Evolutionary conservation across 2,113 vertebrate genomes (phyloP).

Genomic region (Anolis carolinensis): DNA sequence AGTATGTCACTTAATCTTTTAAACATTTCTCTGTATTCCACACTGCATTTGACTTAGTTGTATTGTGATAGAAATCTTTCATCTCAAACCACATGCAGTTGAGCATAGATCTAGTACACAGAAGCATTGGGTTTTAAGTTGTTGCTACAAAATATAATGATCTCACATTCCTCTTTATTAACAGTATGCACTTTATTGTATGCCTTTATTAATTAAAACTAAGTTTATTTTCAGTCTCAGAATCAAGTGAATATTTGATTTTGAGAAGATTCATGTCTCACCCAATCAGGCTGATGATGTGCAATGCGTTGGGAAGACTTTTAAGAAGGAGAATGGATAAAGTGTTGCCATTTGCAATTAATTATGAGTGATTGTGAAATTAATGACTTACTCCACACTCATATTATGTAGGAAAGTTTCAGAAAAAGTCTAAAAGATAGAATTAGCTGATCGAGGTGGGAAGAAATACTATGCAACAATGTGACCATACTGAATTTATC

Average conservation of each 20-base stretch:
- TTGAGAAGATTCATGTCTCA: conserved; percentile 1
- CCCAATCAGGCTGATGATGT: conserved; percentile 18
- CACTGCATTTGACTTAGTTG: neutral
- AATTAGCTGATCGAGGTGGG: neutral
- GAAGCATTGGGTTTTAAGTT: neutral
- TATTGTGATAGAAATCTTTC: neutral
- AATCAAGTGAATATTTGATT: neutral
- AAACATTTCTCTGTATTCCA: neutral
- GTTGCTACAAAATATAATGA: neutral
- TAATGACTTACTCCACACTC: neutral
- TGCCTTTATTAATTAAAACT: conserved; percentile 20
- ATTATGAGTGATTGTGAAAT: conserved; percentile 9
- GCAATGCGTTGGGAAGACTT: conserved; percentile 6
- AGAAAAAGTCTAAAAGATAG: neutral
- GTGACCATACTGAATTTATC: neutral
- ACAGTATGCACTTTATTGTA: neutral
- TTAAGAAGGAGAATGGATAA: conserved; percentile 25
- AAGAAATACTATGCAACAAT: neutral
- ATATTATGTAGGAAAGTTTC: neutral
- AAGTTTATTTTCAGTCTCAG: neutral
- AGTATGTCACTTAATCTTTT: neutral
- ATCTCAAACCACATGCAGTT: neutral
- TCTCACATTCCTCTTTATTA: neutral
- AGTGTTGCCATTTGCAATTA: conserved; percentile 8
- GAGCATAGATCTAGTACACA: neutral